Conservation (phyloP, 1,140 invertebrate species). For the Lysiphlebus fabarum region DNA sequence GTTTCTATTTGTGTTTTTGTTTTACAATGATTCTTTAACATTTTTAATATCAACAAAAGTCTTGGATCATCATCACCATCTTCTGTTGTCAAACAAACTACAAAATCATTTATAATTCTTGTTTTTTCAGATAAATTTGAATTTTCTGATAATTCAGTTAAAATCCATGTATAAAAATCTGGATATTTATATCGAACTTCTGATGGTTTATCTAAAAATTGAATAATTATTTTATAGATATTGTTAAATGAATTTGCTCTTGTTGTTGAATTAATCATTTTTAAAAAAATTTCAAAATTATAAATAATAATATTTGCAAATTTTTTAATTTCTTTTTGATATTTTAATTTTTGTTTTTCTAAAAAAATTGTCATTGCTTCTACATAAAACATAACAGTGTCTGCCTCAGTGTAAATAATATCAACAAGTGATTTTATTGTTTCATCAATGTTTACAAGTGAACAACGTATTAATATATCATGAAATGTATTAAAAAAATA, state of each 20-base stretch:
- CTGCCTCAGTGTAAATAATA: conserved; percentile 24
- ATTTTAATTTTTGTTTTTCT: conserved; percentile 27
- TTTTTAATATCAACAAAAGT: conserved; percentile 29
- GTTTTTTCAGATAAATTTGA: conserved; percentile 34
- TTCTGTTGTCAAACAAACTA: conserved; percentile 38
- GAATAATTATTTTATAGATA: conserved; percentile 40
- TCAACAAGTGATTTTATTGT: conserved; percentile 34
- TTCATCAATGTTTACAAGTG: conserved; percentile 31
- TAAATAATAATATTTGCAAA: conserved; percentile 32
- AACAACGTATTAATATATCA: conserved; percentile 33
- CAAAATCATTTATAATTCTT: conserved; percentile 41
- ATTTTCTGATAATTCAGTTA: conserved; percentile 29
- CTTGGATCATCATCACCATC: conserved; percentile 26
- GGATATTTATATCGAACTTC: conserved; percentile 23
- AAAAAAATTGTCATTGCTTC: conserved; percentile 39
- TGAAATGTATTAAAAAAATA: conserved; percentile 44
- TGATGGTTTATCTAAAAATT: conserved; percentile 33
- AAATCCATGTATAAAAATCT: conserved; percentile 41
- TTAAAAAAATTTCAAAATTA: conserved; percentile 29
- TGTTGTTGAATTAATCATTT: conserved; percentile 27
- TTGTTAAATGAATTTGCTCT: conserved; percentile 38
- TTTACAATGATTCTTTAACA: conserved; percentile 24
- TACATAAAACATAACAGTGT: conserved; percentile 32
- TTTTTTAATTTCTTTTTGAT: conserved; percentile 20
- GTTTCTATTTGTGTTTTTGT: not conserved